Evolutionary conservation across 2,113 vertebrate genomes (phyloP).

Genomic region (Origma solitaria): DNA sequence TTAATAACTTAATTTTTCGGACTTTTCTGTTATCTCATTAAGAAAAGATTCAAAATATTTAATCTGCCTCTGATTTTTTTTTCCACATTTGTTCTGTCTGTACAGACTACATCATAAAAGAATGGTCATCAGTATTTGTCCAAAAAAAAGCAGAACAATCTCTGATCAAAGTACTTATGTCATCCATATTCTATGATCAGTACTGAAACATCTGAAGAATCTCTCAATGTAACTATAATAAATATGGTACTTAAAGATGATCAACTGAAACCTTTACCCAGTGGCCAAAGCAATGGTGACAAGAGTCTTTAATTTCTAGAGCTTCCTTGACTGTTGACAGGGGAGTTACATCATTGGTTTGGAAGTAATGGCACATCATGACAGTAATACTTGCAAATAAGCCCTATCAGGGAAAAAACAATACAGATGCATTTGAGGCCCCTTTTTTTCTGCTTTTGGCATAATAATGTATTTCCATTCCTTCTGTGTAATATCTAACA

Average conservation of each 20-base stretch:
- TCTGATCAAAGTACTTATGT: background rate
- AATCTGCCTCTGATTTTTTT: background rate
- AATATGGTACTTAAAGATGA: background rate
- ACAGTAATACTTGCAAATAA: background rate
- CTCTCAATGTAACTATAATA: background rate
- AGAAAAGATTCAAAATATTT: background rate
- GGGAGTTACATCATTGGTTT: background rate
- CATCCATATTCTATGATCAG: background rate
- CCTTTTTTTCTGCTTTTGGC: background rate
- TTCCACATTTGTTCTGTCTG: rapidly evolving
- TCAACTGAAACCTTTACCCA: background rate
- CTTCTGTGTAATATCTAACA: background rate
- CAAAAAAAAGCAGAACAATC: background rate
- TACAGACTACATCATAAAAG: background rate
- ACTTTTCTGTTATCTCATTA: background rate
- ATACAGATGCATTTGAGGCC: background rate
- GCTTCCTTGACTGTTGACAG: background rate
- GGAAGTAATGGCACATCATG: background rate
- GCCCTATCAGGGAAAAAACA: background rate
- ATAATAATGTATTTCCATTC: background rate
- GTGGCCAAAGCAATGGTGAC: background rate
- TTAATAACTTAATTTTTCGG: background rate
- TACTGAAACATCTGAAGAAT: background rate
- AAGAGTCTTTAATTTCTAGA: background rate
- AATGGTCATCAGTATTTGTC: background rate